These are phyloP conservation scores for Thecophora atra DNA, from an alignment of 2,888 invertebrate species.

Conservation along the genomic window DNA sequence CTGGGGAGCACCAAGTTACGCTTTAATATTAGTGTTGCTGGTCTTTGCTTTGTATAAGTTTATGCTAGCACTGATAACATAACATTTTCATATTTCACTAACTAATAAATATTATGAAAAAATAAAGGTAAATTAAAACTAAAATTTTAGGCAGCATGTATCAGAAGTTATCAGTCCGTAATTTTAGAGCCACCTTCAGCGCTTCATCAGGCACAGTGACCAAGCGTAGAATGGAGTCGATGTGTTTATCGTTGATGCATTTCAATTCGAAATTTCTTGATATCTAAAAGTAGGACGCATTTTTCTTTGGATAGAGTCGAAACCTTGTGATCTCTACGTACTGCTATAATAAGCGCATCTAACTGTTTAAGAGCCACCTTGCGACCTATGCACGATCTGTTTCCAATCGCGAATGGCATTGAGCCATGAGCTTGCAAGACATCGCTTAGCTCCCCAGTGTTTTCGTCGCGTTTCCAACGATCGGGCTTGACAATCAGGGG, in stretches of 20 bases:
- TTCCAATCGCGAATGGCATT: slow-evolving; percentile 84
- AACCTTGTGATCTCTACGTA: slow-evolving; percentile 57
- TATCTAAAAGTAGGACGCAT: slow-evolving; percentile 57
- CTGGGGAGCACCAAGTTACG: slow-evolving; percentile 56
- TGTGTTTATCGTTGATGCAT: slow-evolving; percentile 67
- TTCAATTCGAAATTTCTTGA: slow-evolving; percentile 68
- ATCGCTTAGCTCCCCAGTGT: slow-evolving; percentile 63
- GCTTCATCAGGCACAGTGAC: slow-evolving; percentile 70
- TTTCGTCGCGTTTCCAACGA: slow-evolving; percentile 75
- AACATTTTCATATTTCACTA: slow-evolving; percentile 34
- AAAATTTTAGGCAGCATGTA: slow-evolving; percentile 17
- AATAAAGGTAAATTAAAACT: slow-evolving; percentile 28
- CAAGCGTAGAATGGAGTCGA: slow-evolving; percentile 71
- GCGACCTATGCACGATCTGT: slow-evolving; percentile 83
- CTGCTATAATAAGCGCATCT: slow-evolving; percentile 73
- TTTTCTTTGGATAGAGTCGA: background rate
- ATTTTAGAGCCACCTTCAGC: slow-evolving; percentile 50
- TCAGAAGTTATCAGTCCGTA: slow-evolving; percentile 31
- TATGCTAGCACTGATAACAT: slow-evolving; percentile 57
- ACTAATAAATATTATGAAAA: slow-evolving; percentile 14
- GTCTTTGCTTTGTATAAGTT: slow-evolving; percentile 53
- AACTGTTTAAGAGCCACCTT: slow-evolving; percentile 83
- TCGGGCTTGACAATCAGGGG: slow-evolving; percentile 78
- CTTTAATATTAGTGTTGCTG: slow-evolving; percentile 53
- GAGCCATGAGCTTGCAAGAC: slow-evolving; percentile 73